Base-by-base conservation (phyloP, 2,113 vertebrate genomes). In the Oncorhynchus nerka region DNA sequence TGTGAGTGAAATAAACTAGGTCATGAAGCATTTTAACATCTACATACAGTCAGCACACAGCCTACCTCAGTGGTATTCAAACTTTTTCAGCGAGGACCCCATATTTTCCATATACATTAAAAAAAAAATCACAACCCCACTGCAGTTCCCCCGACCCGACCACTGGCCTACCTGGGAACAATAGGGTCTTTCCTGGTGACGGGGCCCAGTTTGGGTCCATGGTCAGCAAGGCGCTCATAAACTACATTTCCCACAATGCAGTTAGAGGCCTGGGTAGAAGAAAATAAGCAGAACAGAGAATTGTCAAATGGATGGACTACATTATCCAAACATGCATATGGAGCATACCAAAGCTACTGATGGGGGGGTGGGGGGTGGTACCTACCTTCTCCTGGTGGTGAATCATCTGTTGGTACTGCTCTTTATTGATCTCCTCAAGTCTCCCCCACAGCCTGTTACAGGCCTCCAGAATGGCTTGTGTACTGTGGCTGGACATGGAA, bases 381-480 rank as follows among this genome's bases (percentile, higher is more conserved):
- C 55, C 4, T 57, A 97, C 97, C 97, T 99, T 95, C n/a, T 99
- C 96, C 79, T 97, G 96, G 79, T 99, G 96, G 57, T 93, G 94
- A 45, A 90, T 85, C 15, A 93, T 75, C 55, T 95, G 89, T n/a
- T 87, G 91, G 74, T 84, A 82, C 59, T 94, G 95, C 70, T 97
- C 96, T 26, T 91, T 84, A 62, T 99, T 99, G 51, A 97, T 88
- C 39, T 97, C 94, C 51, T 95, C 93, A 70, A 99, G 83, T 75
- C 90, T 94, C 87, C 94, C 91, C 48, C 79, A 92, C 71, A 99
- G 94, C 93, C 93, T 93, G 45, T 85, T 90, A 64, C 97, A 98
- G 81, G 96, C 96, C 57, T 97, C 95, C 62, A 95, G 90, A 69
- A 96, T 85, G 7, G 93, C 94, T n/a, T 91, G 86, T 19, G 93